Evolutionary conservation across 2,113 vertebrate species (phyloP), one percentile per base, ranked within the genome.

Genomic region (Zonotrichia leucophrys): DNA sequence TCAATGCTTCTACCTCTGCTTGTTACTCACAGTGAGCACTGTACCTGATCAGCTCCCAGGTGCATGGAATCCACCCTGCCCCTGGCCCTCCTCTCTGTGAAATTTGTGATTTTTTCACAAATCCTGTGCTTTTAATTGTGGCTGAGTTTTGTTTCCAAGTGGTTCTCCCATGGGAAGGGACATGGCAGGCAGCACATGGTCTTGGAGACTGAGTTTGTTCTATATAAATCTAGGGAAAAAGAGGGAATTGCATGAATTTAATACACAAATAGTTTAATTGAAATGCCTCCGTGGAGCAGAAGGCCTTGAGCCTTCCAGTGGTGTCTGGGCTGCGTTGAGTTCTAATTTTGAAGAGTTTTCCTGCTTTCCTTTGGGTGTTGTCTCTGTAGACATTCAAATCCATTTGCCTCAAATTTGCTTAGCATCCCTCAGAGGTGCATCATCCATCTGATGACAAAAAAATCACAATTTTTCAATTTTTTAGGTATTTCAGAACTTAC

Each of bases 181-280:
- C 12, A 50, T 18, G 83, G 66, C n/a, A 58, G 77, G 1, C 73
- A 75, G 77, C 83, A 75, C 15, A 2, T 9, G 28, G 9, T 50
- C 50, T 24, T 35, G 64, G 76, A 42, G 49, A 7, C 10, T 12
- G 13, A 18, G 37, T 59, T 95, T 75, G 49, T 46, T 76, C 53
- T 37, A 1, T 37, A 19, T 22, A 1, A n/a, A n/a, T n/a, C n/a
- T n/a, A n/a, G 10, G 50, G 2, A 37, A 31, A 20, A 27, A 24
- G 5, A 28, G 25, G 46, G 55, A 41, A 59, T 49, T 8, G 20
- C 23, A 8, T 11, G 5, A 24, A 47, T 59, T 56, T 35, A 20
- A 5, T 8, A 1, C 1, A 3, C 5, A 12, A 19, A 28, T 1
- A 9, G 17, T 47, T 56, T 2, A 41, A 69, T 44, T 28, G 28